Percentiles rank a stretch among this genome's conserved stretches.
Conservation (phyloP, 2,797 vertebrate genomes). For the Sebastes taczanowskii region DNA sequence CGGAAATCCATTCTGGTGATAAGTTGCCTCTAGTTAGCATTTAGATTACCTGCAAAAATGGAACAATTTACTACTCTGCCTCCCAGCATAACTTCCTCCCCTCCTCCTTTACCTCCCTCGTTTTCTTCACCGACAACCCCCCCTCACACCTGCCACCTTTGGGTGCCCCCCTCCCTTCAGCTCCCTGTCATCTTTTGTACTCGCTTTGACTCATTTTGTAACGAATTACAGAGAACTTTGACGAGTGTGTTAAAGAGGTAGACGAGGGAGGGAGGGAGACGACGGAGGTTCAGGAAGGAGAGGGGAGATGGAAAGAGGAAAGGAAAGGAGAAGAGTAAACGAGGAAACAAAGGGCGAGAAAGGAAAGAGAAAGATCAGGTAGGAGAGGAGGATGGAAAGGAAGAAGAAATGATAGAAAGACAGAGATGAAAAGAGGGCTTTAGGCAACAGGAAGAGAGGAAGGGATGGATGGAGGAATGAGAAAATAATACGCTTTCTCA, state of each 20-base stretch:
- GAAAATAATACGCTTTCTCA: background rate
- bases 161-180: constrained; percentile 18
- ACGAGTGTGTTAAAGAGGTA: constrained; percentile 55
- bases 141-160: constrained; percentile 51
- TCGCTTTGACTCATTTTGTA: constrained; percentile 45
- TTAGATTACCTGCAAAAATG: constrained; percentile 99
- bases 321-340: background rate
- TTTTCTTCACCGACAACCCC: constrained; percentile 37
- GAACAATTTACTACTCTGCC: constrained; percentile 99
- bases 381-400: background rate
- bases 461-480: background rate
- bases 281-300: too few species aligned
- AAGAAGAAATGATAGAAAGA: background rate
- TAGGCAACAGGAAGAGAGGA: background rate
- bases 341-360: background rate
- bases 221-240: constrained; percentile 64
- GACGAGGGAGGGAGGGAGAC: background rate
- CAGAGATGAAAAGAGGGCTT: background rate
- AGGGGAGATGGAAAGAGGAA: background rate
- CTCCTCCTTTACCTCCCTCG: constrained; percentile 36
- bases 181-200: constrained; percentile 53
- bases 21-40: constrained; percentile 99
- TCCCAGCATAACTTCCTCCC: constrained; percentile 94
- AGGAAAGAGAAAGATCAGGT: background rate
- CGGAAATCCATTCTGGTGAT: constrained; percentile 99